Percentiles rank a stretch among this genome's conserved stretches.
These are phyloP conservation scores for Calcarius ornatus DNA, from an alignment of 2,113 vertebrate species.

Conservation along the genomic window DNA sequence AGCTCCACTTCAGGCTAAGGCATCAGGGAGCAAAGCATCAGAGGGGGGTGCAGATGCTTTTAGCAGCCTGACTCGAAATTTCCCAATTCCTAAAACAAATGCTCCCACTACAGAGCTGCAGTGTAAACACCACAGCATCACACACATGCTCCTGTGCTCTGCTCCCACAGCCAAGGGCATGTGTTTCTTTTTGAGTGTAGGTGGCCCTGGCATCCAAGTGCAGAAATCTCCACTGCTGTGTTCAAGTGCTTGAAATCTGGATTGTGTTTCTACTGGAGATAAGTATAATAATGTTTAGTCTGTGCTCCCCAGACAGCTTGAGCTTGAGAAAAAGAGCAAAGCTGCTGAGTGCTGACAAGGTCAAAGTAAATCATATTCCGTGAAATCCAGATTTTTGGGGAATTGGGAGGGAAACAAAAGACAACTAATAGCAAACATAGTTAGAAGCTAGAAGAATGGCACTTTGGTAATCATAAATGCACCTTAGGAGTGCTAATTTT, in stretches of 20 bases:
- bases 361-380: background rate
- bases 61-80: background rate
- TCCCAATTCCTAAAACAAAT: background rate
- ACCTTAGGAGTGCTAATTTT: background rate
- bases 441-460: background rate
- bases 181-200: background rate
- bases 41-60: background rate
- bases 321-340: background rate
- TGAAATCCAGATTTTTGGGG: background rate
- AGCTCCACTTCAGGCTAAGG: background rate
- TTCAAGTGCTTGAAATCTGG: background rate
- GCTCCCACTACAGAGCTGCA: background rate
- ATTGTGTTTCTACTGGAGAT: background rate
- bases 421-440: background rate
- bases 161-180: background rate
- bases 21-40: background rate
- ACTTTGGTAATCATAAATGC: background rate
- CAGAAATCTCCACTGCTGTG: background rate
- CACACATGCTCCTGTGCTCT: accelerated
- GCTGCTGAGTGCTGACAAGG: background rate
- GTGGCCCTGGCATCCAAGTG: background rate
- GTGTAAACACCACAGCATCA: background rate
- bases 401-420: background rate
- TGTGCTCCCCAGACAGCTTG: background rate
- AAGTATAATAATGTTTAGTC: conserved; percentile 3